A percentile compares a stretch with the other conserved stretches of the same genome.
Evolutionary conservation across 1,140 invertebrate species (phyloP).

Genomic region (Cotesia chilonis): DNA sequence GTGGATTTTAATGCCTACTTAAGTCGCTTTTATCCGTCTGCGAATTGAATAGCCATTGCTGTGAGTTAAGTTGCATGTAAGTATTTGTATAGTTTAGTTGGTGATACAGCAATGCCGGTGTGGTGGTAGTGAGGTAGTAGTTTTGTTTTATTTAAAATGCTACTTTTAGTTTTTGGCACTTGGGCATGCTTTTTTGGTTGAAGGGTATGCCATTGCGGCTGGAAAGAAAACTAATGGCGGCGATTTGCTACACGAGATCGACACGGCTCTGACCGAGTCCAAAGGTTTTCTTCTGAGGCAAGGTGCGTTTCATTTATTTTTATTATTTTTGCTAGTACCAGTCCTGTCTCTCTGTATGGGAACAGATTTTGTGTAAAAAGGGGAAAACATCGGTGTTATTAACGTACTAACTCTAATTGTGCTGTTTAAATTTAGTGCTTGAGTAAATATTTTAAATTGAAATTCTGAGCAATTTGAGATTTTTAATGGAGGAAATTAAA

Average conservation of each 20-base stretch:
- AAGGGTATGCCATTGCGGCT: conserved; percentile 46
- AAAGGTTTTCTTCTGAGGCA: conserved; percentile 70
- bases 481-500: too few species aligned
- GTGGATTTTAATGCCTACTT: too few species aligned
- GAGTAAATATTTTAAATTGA: too few species aligned
- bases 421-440: too few species aligned
- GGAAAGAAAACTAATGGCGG: conserved; percentile 51
- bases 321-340: neutral
- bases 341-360: neutral
- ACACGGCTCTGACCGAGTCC: conserved; percentile 68
- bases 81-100: too few species aligned
- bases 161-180: conserved; percentile 40
- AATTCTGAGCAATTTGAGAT: too few species aligned
- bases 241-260: conserved; percentile 74
- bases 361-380: neutral
- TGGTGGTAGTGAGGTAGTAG: conserved; percentile 20
- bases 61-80: neutral
- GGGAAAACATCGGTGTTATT: neutral
- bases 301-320: conserved; percentile 59
- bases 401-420: too few species aligned
- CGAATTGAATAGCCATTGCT: neutral
- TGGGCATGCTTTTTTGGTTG: conserved; percentile 55
- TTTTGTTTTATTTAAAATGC: conserved; percentile 23
- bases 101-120: neutral
- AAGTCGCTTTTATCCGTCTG: too few species aligned